These are phyloP conservation scores for Philereme transversata DNA, from an alignment of 2,888 invertebrate genomes.

Conservation along the genomic window DNA sequence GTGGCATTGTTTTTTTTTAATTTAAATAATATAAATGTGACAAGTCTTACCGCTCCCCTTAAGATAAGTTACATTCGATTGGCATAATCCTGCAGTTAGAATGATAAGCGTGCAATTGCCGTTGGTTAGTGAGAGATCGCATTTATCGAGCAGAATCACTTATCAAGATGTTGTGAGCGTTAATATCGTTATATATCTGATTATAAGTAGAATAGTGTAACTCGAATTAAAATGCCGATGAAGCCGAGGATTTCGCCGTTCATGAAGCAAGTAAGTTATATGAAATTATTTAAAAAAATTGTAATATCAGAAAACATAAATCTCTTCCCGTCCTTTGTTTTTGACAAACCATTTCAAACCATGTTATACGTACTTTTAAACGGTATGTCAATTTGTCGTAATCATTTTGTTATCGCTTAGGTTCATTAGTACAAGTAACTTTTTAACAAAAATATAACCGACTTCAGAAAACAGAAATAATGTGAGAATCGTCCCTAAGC, in stretches of 20 bases:
- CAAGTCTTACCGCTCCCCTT: conserved; percentile 11
- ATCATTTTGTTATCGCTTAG: too few relatives aligned
- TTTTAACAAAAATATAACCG: too few relatives aligned
- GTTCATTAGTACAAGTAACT: too few relatives aligned
- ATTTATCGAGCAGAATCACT: background rate
- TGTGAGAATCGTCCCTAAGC: too few relatives aligned
- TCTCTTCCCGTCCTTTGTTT: too few relatives aligned
- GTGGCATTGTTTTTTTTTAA: conserved; percentile 4
- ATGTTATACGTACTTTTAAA: too few relatives aligned
- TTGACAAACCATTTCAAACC: too few relatives aligned
- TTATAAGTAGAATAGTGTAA: conserved; percentile 8
- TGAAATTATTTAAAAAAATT: background rate
- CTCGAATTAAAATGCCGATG: conserved; percentile 37
- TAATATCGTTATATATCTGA: background rate
- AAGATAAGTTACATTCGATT: conserved; percentile 24
- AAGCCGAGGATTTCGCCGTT: conserved; percentile 48
- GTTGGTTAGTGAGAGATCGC: conserved; percentile 22
- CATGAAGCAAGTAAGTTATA: conserved; percentile 48
- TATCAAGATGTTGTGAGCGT: conserved; percentile 2
- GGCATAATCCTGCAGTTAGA: conserved; percentile 26
- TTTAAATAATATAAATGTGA: conserved; percentile 12
- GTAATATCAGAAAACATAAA: too few relatives aligned
- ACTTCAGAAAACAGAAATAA: too few relatives aligned
- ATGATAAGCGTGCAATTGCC: conserved; percentile 23
- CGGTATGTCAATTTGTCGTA: too few relatives aligned